phyloP scores from a whole-genome alignment of 2,797 vertebrate genomes.

The Rhincodon typus region DNA sequence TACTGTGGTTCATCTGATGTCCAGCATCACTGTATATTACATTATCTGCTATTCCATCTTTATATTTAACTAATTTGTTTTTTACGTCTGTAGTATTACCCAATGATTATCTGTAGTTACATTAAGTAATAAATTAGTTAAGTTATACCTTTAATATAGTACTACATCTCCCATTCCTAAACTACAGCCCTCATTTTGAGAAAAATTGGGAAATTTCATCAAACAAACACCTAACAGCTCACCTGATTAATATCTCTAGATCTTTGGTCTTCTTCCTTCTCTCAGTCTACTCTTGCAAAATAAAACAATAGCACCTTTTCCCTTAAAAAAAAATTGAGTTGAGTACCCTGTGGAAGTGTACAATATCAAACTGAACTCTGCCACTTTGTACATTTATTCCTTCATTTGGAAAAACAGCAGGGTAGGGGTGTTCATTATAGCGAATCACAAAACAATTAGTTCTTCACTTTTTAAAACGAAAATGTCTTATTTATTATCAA shows the following conservation, averaged over 20 bases:
- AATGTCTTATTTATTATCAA: not conserved
- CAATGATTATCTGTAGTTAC: not conserved
- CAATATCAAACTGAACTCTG: not conserved
- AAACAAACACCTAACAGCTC: not conserved
- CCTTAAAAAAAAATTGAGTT: not conserved
- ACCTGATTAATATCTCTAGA: not conserved
- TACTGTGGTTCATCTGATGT: not conserved
- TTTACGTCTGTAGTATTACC: too few relatives aligned
- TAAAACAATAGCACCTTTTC: not conserved
- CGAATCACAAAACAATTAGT: not conserved
- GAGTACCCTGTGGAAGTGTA: not conserved
- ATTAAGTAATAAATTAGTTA: not conserved
- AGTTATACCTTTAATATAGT: not conserved
- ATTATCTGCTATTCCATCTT: not conserved
- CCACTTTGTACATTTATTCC: not conserved
- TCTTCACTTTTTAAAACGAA: not conserved
- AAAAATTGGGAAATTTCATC: not conserved
- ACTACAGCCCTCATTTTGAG: not conserved
- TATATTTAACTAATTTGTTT: too few relatives aligned
- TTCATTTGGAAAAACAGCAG: not conserved
- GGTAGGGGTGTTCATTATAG: not conserved
- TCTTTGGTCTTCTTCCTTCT: not conserved
- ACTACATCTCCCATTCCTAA: not conserved
- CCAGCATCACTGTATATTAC: not conserved
- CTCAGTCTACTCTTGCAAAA: not conserved